Percentiles rank a stretch among this genome's conserved stretches.
Evolutionary conservation across 2,113 vertebrate genomes (phyloP).

Genomic region (Clarias gariepinus): DNA sequence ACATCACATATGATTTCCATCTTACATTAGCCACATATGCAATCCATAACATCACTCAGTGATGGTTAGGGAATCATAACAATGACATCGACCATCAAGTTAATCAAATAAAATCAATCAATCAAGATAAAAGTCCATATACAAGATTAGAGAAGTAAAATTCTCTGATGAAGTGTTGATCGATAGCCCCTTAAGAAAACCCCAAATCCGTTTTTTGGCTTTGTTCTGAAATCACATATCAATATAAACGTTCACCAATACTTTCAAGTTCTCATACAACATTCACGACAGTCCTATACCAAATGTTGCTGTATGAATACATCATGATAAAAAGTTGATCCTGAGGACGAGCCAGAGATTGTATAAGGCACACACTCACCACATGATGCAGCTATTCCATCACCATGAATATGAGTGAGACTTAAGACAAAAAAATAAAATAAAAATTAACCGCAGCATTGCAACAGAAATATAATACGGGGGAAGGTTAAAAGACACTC

Average conservation of each 20-base stretch:
- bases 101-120: neutral
- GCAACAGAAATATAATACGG: constrained; percentile 8
- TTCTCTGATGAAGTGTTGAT: constrained; percentile 25
- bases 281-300: neutral
- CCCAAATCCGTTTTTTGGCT: constrained; percentile 39
- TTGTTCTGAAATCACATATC: constrained; percentile 34
- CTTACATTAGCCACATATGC: neutral
- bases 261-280: neutral
- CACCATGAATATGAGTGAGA: neutral
- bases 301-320: neutral
- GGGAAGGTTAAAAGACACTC: neutral
- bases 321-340: constrained; percentile 21
- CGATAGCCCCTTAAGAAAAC: constrained; percentile 1
- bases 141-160: neutral
- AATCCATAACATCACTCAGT: neutral
- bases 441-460: neutral
- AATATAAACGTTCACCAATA: neutral
- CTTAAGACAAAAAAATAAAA: neutral
- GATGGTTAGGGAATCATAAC: constrained; percentile 7
- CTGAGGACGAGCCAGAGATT: constrained; percentile 36
- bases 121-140: constrained; percentile 11
- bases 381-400: neutral
- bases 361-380: constrained; percentile 34
- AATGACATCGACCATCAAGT: neutral
- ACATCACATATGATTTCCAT: neutral